Percentiles rank a stretch among this genome's conserved stretches.
phyloP scores from a whole-genome alignment of 2,888 invertebrate genomes.

The Horisme vitalbata region DNA sequence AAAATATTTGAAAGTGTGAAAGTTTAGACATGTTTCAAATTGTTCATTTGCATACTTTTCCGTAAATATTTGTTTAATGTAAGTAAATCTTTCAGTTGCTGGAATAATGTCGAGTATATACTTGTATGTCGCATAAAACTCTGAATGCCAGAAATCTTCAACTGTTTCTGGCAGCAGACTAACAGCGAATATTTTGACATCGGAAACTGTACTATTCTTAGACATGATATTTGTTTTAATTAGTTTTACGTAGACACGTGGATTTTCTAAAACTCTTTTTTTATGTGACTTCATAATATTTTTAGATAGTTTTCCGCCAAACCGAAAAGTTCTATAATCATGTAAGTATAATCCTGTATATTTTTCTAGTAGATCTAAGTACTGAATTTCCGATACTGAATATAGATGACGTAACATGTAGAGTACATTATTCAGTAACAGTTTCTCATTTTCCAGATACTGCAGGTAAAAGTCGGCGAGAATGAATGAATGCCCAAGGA shows the following conservation, averaged over 20 bases:
- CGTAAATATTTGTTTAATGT: slow-evolving; percentile 39
- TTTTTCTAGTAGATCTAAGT: slow-evolving; percentile 54
- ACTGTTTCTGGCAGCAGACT: slow-evolving; percentile 41
- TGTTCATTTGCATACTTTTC: slow-evolving; percentile 37
- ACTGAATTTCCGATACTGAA: slow-evolving; percentile 42
- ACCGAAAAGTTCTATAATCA: not conserved
- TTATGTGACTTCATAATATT: slow-evolving; percentile 53
- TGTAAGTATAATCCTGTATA: slow-evolving; percentile 10
- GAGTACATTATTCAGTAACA: slow-evolving; percentile 2
- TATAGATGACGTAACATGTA: slow-evolving; percentile 24
- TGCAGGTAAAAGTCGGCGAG: slow-evolving; percentile 25
- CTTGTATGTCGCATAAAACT: slow-evolving; percentile 41
- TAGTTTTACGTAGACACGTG: slow-evolving; percentile 44
- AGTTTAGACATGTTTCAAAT: slow-evolving; percentile 40
- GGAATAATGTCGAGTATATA: slow-evolving; percentile 49
- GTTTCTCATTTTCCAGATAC: not conserved
- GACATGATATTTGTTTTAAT: slow-evolving; percentile 40
- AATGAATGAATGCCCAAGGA: slow-evolving; percentile 45
- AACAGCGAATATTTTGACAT: slow-evolving; percentile 46
- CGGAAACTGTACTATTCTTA: slow-evolving; percentile 42
- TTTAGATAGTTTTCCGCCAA: slow-evolving; percentile 47
- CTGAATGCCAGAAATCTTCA: slow-evolving; percentile 44
- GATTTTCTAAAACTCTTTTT: slow-evolving; percentile 44
- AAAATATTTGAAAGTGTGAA: slow-evolving; percentile 27
- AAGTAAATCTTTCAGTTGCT: slow-evolving; percentile 33